Evolutionary conservation across 2,888 invertebrate species (phyloP), one percentile per base, ranked within the genome.

Genomic region (Amiota mariae): DNA sequence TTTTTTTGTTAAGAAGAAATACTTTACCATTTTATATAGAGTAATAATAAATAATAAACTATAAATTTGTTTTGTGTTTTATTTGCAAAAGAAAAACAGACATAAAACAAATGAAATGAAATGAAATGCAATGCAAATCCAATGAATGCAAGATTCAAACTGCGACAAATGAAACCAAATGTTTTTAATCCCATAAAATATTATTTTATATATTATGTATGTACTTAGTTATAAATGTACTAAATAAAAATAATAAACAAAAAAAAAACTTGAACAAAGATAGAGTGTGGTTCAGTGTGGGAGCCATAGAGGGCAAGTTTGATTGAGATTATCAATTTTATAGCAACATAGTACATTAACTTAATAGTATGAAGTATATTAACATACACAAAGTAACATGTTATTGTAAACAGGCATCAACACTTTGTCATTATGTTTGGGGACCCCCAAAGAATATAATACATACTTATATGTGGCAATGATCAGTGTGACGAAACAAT

Each of bases 111-210:
- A 36, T 36, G 36, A 36, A 36, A 36, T 36, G 36, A 51, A 36
- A n/a, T 59, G 18, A 24, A 67, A 24, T 68, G 78, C 73, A 67
- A 24, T 68, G 78, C 73, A 64, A 56, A 71, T 71, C 76, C 80
- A 75, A 79, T 76, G 15, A 66, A 20, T 75, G 78, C 81, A 73
- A 78, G 76, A 76, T 76, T 76, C 70, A 79, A 82, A 84, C 81
- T 82, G 81, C 78, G 76, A 72, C 54, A 71, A 63, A 48, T 13
- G 51, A 80, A 78, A 61, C 74, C 81, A 82, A 83, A 77, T 84
- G 79, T 75, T 82, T 71, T 77, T 76, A 80, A 80, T 81, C 83
- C 81, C 83, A 85, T 75, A 76, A 75, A 75, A 59, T 63, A 71
- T 67, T 12, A 49, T 78, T 80, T 76, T 36, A 36, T 24, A 24